Percentiles rank a stretch among this genome's conserved stretches.
phyloP scores from a whole-genome alignment of 1,140 invertebrate genomes.

The Bathynomus jamesi region DNA sequence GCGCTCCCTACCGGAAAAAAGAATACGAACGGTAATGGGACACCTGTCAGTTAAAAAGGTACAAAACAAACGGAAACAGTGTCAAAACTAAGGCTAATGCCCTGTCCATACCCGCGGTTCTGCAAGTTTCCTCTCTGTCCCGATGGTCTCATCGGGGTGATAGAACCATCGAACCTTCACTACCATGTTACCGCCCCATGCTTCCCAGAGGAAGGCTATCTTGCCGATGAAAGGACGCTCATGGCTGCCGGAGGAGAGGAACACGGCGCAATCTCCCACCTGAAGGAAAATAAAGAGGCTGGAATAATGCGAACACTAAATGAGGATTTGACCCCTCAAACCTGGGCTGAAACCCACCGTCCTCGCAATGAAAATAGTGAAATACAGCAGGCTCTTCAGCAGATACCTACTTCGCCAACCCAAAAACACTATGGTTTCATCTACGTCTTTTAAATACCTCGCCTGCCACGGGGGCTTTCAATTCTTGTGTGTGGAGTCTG shows the following conservation, averaged over 20 bases:
- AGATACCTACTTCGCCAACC: neutral
- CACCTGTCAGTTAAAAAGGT: conserved; percentile 4
- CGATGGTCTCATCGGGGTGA: conserved; percentile 83
- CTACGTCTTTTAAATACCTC: neutral
- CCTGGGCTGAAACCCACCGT: neutral
- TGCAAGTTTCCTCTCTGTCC: conserved; percentile 41
- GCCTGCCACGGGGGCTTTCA: neutral
- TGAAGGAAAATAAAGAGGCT: conserved; percentile 41
- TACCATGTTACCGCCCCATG: conserved; percentile 68
- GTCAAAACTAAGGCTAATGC: conserved; percentile 1
- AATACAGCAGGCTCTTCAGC: conserved; percentile 2
- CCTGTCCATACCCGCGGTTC: conserved; percentile 44
- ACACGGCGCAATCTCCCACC: conserved; percentile 84
- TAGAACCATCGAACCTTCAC: conserved; percentile 94
- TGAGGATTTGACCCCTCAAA: neutral
- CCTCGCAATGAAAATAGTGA: conserved; percentile 1
- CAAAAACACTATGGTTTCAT: neutral
- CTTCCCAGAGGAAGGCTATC: conserved; percentile 73
- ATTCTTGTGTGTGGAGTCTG: no score
- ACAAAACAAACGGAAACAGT: conserved; percentile 1
- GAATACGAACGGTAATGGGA: neutral
- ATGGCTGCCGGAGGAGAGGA: conserved; percentile 76
- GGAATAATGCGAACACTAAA: conserved; percentile 14
- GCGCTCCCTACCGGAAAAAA: conserved; percentile 62
- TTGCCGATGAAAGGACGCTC: conserved; percentile 82